phyloP scores from a whole-genome alignment of 2,113 vertebrate genomes.

The Otus sunia region DNA sequence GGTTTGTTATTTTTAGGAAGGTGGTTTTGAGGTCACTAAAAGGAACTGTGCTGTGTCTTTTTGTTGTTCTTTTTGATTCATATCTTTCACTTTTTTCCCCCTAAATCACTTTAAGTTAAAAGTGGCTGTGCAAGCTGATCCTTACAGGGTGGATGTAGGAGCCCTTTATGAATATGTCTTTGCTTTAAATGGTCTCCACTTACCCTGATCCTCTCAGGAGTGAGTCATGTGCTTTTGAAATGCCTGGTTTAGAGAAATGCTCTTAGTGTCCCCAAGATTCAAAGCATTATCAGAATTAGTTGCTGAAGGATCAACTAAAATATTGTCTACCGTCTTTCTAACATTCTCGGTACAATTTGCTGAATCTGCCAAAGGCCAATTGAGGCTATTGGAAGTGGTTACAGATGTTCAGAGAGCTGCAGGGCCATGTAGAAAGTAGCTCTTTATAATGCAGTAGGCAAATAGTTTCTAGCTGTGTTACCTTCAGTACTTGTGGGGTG shows the following conservation, averaged over 20 bases:
- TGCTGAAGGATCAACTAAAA: not conserved
- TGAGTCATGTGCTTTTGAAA: constrained; percentile 41
- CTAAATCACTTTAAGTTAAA: not conserved
- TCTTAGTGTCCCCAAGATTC: not conserved
- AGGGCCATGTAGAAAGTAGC: not conserved
- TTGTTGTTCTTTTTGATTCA: not conserved
- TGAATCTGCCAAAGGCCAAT: not conserved
- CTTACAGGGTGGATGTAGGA: not conserved
- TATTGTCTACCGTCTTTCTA: not conserved
- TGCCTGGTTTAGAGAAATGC: not conserved
- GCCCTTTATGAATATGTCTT: not conserved
- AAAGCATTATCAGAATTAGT: not conserved
- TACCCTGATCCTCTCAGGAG: constrained; percentile 27
- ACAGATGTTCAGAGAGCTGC: not conserved
- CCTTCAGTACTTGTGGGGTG: not conserved
- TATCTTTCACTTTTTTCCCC: constrained; percentile 10
- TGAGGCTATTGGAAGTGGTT: not conserved
- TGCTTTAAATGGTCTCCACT: not conserved
- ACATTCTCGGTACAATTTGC: not conserved
- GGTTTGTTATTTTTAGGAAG: constrained; percentile 14
- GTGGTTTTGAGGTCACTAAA: constrained; percentile 17
- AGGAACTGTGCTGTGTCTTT: not conserved
- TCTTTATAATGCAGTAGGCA: not conserved
- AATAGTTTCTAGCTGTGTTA: not conserved
- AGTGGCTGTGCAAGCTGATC: not conserved